These are phyloP conservation scores for Beris morrisii DNA, from an alignment of 2,888 invertebrate genomes.

Conservation along the genomic window DNA sequence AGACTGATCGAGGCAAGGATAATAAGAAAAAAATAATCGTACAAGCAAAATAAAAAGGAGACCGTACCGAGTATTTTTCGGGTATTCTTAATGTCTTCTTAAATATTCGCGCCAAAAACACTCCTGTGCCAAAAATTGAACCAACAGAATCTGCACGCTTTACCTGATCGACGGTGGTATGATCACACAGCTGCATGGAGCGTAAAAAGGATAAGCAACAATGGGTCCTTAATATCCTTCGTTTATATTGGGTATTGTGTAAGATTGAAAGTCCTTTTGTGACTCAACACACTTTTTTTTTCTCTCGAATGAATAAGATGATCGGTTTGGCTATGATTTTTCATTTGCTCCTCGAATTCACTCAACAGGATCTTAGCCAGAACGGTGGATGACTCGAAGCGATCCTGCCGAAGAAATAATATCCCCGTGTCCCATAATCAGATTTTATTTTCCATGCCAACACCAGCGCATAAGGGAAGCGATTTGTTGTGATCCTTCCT, in stretches of 20 bases:
- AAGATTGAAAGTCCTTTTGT: constrained; percentile 29
- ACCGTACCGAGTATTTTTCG: neutral
- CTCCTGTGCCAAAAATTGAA: constrained; percentile 14
- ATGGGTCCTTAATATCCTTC: constrained; percentile 34
- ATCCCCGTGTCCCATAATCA: constrained; percentile 19
- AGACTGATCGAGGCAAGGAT: constrained; percentile 11
- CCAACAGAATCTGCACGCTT: constrained; percentile 12
- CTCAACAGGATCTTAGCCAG: neutral
- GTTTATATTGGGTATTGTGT: constrained; percentile 35
- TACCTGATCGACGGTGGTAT: constrained; percentile 15
- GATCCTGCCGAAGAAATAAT: neutral
- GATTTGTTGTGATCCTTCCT: constrained; percentile 29
- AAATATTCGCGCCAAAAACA: constrained; percentile 26
- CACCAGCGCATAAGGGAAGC: constrained; percentile 21
- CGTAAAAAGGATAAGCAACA: constrained; percentile 28
- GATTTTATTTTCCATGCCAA: constrained; percentile 31
- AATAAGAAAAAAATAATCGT: neutral
- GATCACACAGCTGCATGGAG: constrained; percentile 34
- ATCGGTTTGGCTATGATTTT: too few relatives aligned
- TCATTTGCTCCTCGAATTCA: constrained; percentile 10
- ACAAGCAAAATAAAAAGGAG: neutral
- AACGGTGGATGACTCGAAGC: neutral
- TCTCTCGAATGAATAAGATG: too few relatives aligned
- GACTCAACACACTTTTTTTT: constrained; percentile 21
- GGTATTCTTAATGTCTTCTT: constrained; percentile 14